phyloP scores from a whole-genome alignment of 2,888 invertebrate species.

The Platypus cylindrus region DNA sequence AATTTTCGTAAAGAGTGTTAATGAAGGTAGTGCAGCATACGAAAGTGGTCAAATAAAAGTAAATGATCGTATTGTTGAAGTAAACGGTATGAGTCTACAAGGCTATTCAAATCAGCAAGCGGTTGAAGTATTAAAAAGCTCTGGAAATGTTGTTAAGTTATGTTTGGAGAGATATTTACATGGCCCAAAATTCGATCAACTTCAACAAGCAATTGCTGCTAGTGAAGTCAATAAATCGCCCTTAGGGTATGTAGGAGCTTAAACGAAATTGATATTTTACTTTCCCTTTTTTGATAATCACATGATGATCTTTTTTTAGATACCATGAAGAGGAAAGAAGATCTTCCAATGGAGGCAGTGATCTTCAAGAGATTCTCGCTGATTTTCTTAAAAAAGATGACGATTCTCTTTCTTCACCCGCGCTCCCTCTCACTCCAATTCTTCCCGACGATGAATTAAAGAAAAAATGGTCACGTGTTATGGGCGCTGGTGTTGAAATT shows the following conservation, averaged over 20 bases:
- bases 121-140: conserved; percentile 89
- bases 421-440: no score
- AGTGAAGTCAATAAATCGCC: conserved; percentile 58
- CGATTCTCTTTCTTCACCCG: no score
- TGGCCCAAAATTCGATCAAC: conserved; percentile 79
- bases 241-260: conserved; percentile 24
- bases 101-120: conserved; percentile 96
- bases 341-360: conserved; percentile 26
- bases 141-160: conserved; percentile 79
- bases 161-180: conserved; percentile 82
- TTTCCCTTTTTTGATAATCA: conserved; percentile 11
- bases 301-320: conserved; percentile 31
- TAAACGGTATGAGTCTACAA: conserved; percentile 87
- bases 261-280: no score
- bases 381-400: conserved; percentile 25
- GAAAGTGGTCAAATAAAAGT: conserved; percentile 85
- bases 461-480: conserved; percentile 70
- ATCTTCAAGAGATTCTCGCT: conserved; percentile 27
- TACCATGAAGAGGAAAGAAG: conserved; percentile 32
- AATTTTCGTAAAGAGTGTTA: conserved; percentile 97
- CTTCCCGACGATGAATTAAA: conserved; percentile 61
- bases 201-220: conserved; percentile 76
- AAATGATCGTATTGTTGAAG: conserved; percentile 96
- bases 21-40: conserved; percentile 91
- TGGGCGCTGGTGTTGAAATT: conserved; percentile 65